A percentile compares a stretch with the other conserved stretches of the same genome.
Evolutionary conservation across 2,888 invertebrate species (phyloP).

Genomic region (Uropetala carovei): DNA sequence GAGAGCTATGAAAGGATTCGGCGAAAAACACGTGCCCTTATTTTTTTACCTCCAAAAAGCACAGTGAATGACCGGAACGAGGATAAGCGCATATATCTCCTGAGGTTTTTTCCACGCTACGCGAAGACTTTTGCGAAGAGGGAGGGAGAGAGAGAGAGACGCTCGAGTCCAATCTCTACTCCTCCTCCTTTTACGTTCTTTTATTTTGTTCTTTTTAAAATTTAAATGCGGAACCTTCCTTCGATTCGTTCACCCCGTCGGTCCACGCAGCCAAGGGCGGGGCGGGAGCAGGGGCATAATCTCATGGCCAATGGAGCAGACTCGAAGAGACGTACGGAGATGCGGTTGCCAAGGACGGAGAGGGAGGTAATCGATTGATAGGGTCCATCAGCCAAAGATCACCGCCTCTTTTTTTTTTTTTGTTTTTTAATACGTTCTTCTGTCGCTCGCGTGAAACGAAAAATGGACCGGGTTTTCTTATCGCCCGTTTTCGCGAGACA

Average conservation of each 20-base stretch:
- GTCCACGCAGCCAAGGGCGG: constrained; percentile 16
- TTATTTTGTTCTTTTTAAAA: neutral
- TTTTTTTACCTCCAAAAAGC: neutral
- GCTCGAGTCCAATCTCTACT: neutral
- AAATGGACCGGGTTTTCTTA: neutral
- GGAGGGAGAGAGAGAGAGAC: no score
- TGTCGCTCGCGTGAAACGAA: neutral
- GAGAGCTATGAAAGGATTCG: neutral
- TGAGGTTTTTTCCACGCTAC: neutral
- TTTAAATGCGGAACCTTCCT: constrained; percentile 30
- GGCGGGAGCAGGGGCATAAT: constrained; percentile 12
- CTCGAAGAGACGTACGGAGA: neutral
- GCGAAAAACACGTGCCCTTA: neutral
- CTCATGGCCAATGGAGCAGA: constrained; percentile 33
- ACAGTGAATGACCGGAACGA: neutral
- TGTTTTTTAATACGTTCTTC: neutral
- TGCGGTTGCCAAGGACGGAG: neutral
- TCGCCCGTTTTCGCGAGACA: neutral
- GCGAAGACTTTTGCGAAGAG: no score
- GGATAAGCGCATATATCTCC: neutral
- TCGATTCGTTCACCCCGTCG: constrained; percentile 37
- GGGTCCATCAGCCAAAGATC: neutral
- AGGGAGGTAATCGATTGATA: neutral
- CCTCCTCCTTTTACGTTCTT: neutral
- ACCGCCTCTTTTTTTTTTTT: neutral